Percentiles rank a stretch among this genome's conserved stretches.
Evolutionary conservation across 2,888 invertebrate species (phyloP).

Genomic region (Sthenelais limicola): DNA sequence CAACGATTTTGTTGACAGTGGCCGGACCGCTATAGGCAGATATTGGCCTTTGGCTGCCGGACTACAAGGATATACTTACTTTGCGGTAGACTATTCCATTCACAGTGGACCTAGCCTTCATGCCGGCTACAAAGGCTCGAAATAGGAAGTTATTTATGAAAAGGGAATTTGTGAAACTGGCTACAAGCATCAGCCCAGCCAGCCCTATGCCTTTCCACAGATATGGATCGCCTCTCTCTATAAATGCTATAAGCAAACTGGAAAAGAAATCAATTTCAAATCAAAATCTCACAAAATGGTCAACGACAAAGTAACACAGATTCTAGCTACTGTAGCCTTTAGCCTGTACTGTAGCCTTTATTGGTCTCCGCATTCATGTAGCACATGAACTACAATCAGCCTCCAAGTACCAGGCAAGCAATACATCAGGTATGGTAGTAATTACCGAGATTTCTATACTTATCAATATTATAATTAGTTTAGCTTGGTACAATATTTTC

Average conservation of each 20-base stretch:
- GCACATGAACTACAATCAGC: too few species aligned
- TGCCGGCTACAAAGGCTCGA: conserved; percentile 53
- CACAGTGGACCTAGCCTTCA: conserved; percentile 58
- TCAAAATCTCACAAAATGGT: too few species aligned
- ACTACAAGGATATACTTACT: too few species aligned
- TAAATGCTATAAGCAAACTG: conserved; percentile 61
- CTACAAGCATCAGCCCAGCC: conserved; percentile 73
- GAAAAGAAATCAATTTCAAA: conserved; percentile 38
- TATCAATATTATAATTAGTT: neutral
- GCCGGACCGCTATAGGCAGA: too few species aligned
- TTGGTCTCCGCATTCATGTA: too few species aligned
- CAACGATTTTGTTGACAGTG: too few species aligned
- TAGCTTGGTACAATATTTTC: neutral
- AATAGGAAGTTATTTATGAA: conserved; percentile 47
- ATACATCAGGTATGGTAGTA: too few species aligned
- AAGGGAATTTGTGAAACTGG: conserved; percentile 42
- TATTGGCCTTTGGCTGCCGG: too few species aligned
- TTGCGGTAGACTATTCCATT: conserved; percentile 63
- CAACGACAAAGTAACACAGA: too few species aligned
- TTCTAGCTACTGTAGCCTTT: too few species aligned
- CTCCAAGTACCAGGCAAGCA: too few species aligned
- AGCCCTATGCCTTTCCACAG: conserved; percentile 91
- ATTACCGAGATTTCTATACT: neutral
- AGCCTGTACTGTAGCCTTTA: too few species aligned
- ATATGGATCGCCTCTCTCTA: conserved; percentile 65